Percentiles rank a stretch among this genome's conserved stretches.
Evolutionary conservation across 2,797 vertebrate species (phyloP).

Genomic region (Hipposideros larvatus): DNA sequence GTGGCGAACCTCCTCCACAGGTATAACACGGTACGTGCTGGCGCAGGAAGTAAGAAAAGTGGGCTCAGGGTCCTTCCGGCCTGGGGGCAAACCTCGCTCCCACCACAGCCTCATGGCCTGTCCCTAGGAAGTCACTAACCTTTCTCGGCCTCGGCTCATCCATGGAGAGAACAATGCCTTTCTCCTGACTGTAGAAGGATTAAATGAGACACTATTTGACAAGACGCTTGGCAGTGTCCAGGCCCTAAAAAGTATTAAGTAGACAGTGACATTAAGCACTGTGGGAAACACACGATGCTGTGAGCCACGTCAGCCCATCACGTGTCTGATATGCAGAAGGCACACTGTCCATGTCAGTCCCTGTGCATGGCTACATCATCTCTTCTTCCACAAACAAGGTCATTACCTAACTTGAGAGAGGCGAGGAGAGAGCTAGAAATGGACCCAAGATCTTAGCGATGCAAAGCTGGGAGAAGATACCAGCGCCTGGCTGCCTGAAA

Average conservation of each 20-base stretch:
- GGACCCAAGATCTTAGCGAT: not conserved
- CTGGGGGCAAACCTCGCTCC: not conserved
- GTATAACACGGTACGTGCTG: too few relatives aligned
- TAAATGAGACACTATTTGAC: not conserved
- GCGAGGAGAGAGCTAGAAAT: not conserved
- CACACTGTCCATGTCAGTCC: too few relatives aligned
- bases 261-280: not conserved
- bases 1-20: not conserved
- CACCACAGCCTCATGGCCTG: not conserved
- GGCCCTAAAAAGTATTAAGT: not conserved
- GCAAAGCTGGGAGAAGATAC: not conserved
- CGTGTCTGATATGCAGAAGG: not conserved
- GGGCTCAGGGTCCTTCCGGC: not conserved
- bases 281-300: not conserved
- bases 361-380: accelerated
- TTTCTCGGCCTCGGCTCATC: not conserved
- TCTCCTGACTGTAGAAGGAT: not conserved
- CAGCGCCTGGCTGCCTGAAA: not conserved
- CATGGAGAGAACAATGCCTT: not conserved
- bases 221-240: not conserved
- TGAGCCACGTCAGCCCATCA: not conserved
- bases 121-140: not conserved
- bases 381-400: not conserved
- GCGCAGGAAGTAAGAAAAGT: not conserved
- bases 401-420: not conserved